These are phyloP conservation scores for Crioceris asparagi DNA, from an alignment of 2,888 invertebrate species.

Conservation along the genomic window DNA sequence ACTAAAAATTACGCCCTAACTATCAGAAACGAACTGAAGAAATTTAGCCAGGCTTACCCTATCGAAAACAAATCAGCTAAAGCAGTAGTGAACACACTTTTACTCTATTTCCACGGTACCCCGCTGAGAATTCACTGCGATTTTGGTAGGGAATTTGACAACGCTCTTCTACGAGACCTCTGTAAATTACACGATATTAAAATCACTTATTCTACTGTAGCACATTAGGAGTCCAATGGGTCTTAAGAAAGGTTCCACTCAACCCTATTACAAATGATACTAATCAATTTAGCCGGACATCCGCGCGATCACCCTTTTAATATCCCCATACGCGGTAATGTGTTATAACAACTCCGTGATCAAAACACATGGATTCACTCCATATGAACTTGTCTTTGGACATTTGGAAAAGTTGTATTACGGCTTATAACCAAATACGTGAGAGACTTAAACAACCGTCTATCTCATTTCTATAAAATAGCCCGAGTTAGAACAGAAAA, in stretches of 20 bases:
- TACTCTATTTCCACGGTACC: not conserved
- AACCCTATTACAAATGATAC: not conserved
- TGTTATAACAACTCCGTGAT: too few species aligned
- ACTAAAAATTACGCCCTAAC: not conserved
- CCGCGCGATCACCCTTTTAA: too few species aligned
- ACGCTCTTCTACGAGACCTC: not conserved
- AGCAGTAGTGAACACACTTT: not conserved
- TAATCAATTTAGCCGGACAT: too few species aligned
- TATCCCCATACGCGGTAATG: too few species aligned
- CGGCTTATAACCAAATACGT: too few species aligned
- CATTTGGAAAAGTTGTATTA: too few species aligned
- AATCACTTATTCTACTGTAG: not conserved
- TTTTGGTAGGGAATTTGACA: slow-evolving; percentile 2
- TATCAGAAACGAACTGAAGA: not conserved
- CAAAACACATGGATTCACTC: too few species aligned
- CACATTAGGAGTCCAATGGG: not conserved
- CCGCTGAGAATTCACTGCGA: slow-evolving; percentile 1
- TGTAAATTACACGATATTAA: not conserved
- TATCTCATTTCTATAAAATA: too few species aligned
- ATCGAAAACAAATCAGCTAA: too few species aligned
- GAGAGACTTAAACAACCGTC: too few species aligned
- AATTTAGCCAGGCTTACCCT: slow-evolving; percentile 1
- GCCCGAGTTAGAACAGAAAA: too few species aligned
- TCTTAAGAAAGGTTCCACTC: not conserved
- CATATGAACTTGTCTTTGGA: too few species aligned